These are phyloP conservation scores for Hippocampus zosterae DNA, from an alignment of 2,113 vertebrate species.

Conservation along the genomic window DNA sequence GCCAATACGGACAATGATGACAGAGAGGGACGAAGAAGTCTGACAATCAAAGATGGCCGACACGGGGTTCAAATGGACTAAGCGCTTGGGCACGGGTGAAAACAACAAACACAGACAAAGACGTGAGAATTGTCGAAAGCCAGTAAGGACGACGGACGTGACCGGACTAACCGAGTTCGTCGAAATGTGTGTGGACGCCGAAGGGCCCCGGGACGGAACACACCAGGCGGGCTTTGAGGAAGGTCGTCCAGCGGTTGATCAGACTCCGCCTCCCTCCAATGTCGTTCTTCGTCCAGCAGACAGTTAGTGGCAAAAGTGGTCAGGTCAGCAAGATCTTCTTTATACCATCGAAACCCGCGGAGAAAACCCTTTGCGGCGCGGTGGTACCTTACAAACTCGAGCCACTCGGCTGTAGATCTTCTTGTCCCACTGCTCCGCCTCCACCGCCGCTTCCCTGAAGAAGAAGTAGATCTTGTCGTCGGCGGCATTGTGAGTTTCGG, in stretches of 20 bases:
- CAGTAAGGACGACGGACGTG: conserved; percentile 4
- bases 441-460: conserved; percentile 78
- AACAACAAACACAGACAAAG: background rate
- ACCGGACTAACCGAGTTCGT: conserved; percentile 72
- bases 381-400: conserved; percentile 81
- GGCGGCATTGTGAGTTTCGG: conserved; percentile 76
- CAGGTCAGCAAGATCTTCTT: too few relatives aligned
- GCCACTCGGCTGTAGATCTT: conserved; percentile 80
- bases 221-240: conserved; percentile 82
- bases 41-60: too few relatives aligned
- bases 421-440: conserved; percentile 76
- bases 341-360: too few relatives aligned
- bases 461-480: conserved; percentile 88
- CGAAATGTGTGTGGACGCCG: conserved; percentile 79
- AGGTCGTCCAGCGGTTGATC: conserved; percentile 87
- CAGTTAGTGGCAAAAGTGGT: too few relatives aligned
- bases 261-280: conserved; percentile 79
- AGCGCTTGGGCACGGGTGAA: too few relatives aligned
- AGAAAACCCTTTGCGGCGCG: too few relatives aligned
- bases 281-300: conserved; percentile 73
- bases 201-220: conserved; percentile 76
- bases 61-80: too few relatives aligned
- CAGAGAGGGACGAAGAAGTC: too few relatives aligned
- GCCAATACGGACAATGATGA: too few relatives aligned
- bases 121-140: background rate